Conservation (phyloP, 1,140 invertebrate species). For the Drosophila teissieri region DNA sequence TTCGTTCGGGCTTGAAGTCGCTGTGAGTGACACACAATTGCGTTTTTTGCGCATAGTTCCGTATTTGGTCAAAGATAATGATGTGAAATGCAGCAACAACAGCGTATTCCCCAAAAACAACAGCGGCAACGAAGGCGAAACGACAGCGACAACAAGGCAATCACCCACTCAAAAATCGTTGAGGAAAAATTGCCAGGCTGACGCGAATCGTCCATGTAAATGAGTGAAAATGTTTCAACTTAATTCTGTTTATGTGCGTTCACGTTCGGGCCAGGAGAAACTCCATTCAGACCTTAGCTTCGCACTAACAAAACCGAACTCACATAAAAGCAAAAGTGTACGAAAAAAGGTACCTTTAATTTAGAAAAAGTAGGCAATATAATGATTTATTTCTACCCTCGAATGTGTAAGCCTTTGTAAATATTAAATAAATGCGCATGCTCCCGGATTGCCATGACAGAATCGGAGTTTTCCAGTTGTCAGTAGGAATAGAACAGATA, state of each 20-base stretch:
- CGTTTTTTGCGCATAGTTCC: conserved; percentile 77
- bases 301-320: background rate
- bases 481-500: conserved; percentile 15
- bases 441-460: conserved; percentile 63
- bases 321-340: background rate
- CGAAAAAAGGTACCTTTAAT: background rate
- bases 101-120: conserved; percentile 7
- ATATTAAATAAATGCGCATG: conserved; percentile 37
- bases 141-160: conserved; percentile 53
- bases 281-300: conserved; percentile 4
- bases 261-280: conserved; percentile 39
- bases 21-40: conserved; percentile 80
- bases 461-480: conserved; percentile 15
- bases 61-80: conserved; percentile 83
- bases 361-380: too few species aligned
- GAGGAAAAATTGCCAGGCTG: conserved; percentile 59
- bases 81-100: conserved; percentile 72
- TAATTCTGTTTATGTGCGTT: conserved; percentile 65
- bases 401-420: background rate
- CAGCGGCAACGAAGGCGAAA: conserved; percentile 18
- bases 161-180: conserved; percentile 79
- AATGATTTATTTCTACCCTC: too few species aligned
- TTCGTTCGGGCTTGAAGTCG: conserved; percentile 57
- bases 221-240: conserved; percentile 78
- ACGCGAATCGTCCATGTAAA: conserved; percentile 61